Conservation (phyloP, 2,888 invertebrate genomes). For the Phengaris alcon region DNA sequence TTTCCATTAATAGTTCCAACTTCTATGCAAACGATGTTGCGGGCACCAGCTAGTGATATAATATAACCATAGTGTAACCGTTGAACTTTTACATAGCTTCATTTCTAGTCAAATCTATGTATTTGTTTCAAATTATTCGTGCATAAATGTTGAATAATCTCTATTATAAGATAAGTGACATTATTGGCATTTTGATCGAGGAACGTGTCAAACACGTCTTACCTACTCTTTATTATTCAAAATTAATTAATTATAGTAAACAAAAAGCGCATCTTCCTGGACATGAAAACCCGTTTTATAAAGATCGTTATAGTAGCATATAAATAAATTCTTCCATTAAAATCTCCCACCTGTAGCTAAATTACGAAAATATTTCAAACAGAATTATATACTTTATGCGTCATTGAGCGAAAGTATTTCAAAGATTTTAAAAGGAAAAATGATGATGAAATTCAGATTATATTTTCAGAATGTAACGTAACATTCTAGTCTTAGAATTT, state of each 20-base stretch:
- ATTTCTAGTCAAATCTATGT: too few relatives aligned
- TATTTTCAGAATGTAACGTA: too few relatives aligned
- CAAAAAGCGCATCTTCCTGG: background rate
- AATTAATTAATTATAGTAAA: background rate
- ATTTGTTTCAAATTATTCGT: background rate
- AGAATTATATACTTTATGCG: background rate
- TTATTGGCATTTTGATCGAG: background rate
- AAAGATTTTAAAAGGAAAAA: too few relatives aligned
- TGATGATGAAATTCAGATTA: too few relatives aligned
- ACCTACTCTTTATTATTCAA: background rate
- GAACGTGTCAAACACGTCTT: background rate
- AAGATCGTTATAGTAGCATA: background rate
- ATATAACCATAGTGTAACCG: too few relatives aligned
- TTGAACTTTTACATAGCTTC: too few relatives aligned
- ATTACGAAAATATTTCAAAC: background rate
- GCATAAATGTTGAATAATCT: too few relatives aligned
- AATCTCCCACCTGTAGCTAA: background rate
- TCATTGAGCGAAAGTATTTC: background rate
- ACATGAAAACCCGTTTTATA: background rate
- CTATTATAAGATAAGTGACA: background rate
- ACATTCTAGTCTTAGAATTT: too few relatives aligned
- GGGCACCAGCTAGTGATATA: too few relatives aligned
- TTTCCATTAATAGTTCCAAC: too few relatives aligned
- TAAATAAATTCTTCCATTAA: background rate
- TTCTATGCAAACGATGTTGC: too few relatives aligned